phyloP scores from a whole-genome alignment of 2,797 vertebrate genomes.

The Tokudaia tokunoshimensis region DNA sequence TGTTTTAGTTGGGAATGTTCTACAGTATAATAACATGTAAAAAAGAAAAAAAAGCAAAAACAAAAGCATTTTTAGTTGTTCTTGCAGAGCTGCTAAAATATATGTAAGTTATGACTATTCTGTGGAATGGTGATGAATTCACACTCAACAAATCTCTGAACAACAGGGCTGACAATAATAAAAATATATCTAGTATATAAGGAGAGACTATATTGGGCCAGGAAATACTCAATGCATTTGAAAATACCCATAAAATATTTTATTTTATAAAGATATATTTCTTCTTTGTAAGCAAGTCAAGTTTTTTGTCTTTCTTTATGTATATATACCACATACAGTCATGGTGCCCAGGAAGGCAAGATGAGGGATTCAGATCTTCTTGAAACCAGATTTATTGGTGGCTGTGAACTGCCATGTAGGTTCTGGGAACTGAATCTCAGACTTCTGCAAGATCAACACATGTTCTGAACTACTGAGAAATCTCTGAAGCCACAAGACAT shows the following conservation, averaged over 20 bases:
- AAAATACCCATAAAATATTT: too few relatives aligned
- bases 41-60: background rate
- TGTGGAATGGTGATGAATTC: background rate
- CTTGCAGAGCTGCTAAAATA: background rate
- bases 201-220: background rate
- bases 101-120: background rate
- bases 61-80: background rate
- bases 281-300: background rate
- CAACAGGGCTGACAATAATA: background rate
- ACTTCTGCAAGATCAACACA: background rate
- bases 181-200: background rate
- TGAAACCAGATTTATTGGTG: background rate
- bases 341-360: background rate
- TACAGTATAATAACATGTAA: background rate
- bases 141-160: background rate
- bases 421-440: background rate
- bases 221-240: background rate
- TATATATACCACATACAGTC: background rate
- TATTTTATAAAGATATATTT: background rate
- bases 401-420: background rate
- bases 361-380: background rate
- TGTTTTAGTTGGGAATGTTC: constrained; percentile 7
- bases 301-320: background rate
- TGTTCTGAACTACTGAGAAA: background rate
- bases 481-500: background rate